A percentile compares a stretch with the other conserved stretches of the same genome.
phyloP scores from a whole-genome alignment of 2,888 invertebrate species.

The Chrysodeixis includens region DNA sequence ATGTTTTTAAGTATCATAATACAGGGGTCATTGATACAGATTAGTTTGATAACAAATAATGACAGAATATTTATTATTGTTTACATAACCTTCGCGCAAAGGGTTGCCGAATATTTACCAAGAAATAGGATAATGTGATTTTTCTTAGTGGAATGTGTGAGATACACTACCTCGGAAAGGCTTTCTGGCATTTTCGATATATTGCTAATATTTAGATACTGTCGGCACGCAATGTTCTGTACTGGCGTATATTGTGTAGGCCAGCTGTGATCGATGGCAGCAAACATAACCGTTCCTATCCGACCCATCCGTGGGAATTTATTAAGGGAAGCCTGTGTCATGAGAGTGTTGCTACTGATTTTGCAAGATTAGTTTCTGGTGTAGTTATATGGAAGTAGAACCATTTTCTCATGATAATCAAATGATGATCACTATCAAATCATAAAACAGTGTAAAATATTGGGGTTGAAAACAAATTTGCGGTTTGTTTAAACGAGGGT shows the following conservation, averaged over 20 bases:
- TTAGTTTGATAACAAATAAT: neutral
- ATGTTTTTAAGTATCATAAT: neutral
- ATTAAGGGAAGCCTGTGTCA: slow-evolving; percentile 51
- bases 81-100: slow-evolving; percentile 21
- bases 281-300: slow-evolving; percentile 40
- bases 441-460: no score
- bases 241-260: slow-evolving; percentile 10
- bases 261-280: slow-evolving; percentile 48
- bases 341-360: slow-evolving; percentile 40
- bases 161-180: slow-evolving; percentile 31
- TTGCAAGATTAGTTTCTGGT: slow-evolving; percentile 39
- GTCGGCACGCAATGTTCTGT: slow-evolving; percentile 42
- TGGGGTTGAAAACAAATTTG: no score
- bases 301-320: slow-evolving; percentile 46
- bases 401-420: neutral
- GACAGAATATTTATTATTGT: slow-evolving; percentile 11
- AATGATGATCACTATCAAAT: no score
- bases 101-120: slow-evolving; percentile 24
- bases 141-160: slow-evolving; percentile 38
- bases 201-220: slow-evolving; percentile 48
- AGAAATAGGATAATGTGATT: slow-evolving; percentile 45
- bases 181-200: slow-evolving; percentile 41
- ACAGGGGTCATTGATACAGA: neutral
- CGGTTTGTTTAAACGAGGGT: no score
- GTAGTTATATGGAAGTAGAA: slow-evolving; percentile 19